Evolutionary conservation across 2,888 invertebrate genomes (phyloP), one percentile per base, ranked within the genome.

Genomic region (Athripsodes cinereus): DNA sequence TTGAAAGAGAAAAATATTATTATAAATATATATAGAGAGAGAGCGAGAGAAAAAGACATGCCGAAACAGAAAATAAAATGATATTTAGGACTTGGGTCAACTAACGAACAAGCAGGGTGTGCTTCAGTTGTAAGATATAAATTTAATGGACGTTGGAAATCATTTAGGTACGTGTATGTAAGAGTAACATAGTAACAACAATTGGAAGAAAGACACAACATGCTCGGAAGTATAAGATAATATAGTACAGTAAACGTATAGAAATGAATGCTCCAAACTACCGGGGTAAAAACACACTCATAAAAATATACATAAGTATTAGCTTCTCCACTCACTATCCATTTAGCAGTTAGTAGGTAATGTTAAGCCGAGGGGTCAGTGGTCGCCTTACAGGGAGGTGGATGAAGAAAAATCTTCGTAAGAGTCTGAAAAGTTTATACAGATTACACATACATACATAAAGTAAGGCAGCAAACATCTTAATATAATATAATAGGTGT

Each of bases 391-490:
- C 77, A 84, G 83, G 75, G 84, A 85, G 68, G 85, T 84, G 74
- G 84, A 84, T 74, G 84, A 84, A 72, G 84, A 84, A 79, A 82
- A 84, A 77, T 83, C 84, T 80, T 84, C 84, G 80, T 80, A 83
- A 75, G 84, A 83, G 78, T 83, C 84, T 84, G 84, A 80, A 83
- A 83, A 72, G 70, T 55, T 57, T 51, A 58, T 54, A 63, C 55
- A 63, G 51, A 59, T 52, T n/a, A 60, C n/a, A n/a, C n/a, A n/a
- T n/a, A n/a, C n/a, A n/a, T n/a, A n/a, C 22, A 48, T 49, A 57
- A 10, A 19, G 16, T 40, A 13, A 40, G 40, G 3, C 16, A 40
- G 40, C 13, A n/a, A 40, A 8, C 2, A n/a, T 40, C 2, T 13
- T 13, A n/a, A 8, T 13, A 40, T 40, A 40, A 13, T n/a, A 40